Percentiles rank a stretch among this genome's conserved stretches.
phyloP scores from a whole-genome alignment of 2,888 invertebrate species.

The Polydrusus pterygomalis region DNA sequence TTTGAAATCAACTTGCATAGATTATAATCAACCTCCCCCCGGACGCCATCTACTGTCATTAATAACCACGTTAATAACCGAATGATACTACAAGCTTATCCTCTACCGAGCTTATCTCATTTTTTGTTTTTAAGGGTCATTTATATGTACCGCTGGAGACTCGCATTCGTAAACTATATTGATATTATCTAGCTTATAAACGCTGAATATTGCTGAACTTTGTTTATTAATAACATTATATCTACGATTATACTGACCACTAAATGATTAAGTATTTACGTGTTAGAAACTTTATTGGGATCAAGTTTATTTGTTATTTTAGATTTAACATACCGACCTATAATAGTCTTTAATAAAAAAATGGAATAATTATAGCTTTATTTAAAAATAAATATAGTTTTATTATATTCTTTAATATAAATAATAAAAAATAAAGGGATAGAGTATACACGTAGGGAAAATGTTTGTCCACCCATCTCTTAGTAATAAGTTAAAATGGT shows the following conservation, averaged over 20 bases:
- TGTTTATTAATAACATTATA: constrained; percentile 9
- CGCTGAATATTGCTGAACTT: constrained; percentile 11
- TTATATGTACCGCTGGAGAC: background rate
- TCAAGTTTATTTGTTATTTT: background rate
- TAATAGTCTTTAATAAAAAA: no score
- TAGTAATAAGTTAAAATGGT: no score
- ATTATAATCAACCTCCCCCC: background rate
- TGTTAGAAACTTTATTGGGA: background rate
- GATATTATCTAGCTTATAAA: constrained; percentile 15
- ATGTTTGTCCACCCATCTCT: no score
- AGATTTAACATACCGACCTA: no score
- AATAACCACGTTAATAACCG: background rate
- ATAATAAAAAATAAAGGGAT: no score
- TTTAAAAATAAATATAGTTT: no score
- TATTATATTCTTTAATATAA: no score
- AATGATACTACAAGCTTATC: constrained; percentile 9
- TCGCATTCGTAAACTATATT: background rate
- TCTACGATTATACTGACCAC: constrained; percentile 6
- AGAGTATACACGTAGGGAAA: no score
- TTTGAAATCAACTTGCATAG: background rate
- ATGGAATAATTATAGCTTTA: no score
- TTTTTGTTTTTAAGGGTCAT: constrained; percentile 8
- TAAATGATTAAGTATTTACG: constrained; percentile 1
- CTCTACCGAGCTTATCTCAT: background rate
- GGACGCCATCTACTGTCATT: background rate